Conservation (phyloP, 2,888 invertebrate species). For the Autographa gamma region DNA sequence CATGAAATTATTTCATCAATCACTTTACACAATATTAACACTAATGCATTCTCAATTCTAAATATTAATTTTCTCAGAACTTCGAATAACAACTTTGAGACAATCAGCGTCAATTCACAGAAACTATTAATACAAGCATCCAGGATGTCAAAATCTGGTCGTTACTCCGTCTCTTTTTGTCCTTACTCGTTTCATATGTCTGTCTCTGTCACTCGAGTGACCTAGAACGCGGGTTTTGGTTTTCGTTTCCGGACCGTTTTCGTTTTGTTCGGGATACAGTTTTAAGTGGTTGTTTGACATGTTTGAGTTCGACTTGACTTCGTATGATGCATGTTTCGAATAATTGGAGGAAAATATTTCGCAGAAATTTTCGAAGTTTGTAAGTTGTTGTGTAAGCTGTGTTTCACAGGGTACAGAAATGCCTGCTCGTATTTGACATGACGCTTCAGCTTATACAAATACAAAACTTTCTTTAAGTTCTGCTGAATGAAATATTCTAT, state of each 20-base stretch:
- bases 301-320: neutral
- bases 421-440: too few species aligned
- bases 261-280: slow-evolving; percentile 25
- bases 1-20: too few species aligned
- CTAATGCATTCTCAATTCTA: slow-evolving; percentile 10
- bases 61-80: slow-evolving; percentile 32
- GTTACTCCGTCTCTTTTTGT: slow-evolving; percentile 33
- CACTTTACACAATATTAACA: neutral
- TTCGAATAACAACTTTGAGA: slow-evolving; percentile 48
- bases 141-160: slow-evolving; percentile 64
- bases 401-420: neutral
- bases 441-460: too few species aligned
- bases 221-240: slow-evolving; percentile 48
- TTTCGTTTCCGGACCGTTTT: slow-evolving; percentile 40
- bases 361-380: neutral
- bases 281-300: slow-evolving; percentile 15
- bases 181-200: slow-evolving; percentile 10
- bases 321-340: neutral
- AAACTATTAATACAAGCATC: slow-evolving; percentile 72
- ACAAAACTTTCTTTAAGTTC: too few species aligned
- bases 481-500: neutral
- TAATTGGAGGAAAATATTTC: neutral
- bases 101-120: slow-evolving; percentile 69
- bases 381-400: neutral
- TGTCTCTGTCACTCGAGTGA: slow-evolving; percentile 29